A percentile compares a stretch with the other conserved stretches of the same genome.
phyloP scores from a whole-genome alignment of 2,888 invertebrate genomes.

The Choristoneura rosaceana region DNA sequence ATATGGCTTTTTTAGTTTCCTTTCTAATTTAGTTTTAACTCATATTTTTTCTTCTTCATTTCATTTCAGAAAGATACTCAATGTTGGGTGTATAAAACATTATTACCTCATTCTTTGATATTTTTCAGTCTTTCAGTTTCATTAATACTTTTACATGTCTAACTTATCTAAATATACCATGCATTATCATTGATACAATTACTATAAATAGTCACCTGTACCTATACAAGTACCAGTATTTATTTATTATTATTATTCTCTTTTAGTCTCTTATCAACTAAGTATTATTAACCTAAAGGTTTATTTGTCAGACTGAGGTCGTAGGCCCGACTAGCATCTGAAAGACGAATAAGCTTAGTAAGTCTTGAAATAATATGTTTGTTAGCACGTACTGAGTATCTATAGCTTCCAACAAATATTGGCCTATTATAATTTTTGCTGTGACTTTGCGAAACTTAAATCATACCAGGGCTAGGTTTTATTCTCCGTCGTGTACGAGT shows the following conservation, averaged over 20 bases:
- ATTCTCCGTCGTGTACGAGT: too few relatives aligned
- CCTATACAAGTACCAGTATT: not conserved
- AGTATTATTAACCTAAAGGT: conserved; percentile 14
- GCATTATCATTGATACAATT: not conserved
- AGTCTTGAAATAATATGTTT: not conserved
- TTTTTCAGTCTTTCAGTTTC: too few relatives aligned
- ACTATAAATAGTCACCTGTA: not conserved
- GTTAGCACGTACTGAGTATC: not conserved
- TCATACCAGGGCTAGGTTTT: not conserved
- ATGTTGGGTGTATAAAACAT: too few relatives aligned
- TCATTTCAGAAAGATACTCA: too few relatives aligned
- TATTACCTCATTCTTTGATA: too few relatives aligned
- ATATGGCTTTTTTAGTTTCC: too few relatives aligned
- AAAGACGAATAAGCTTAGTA: not conserved
- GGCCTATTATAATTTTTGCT: not conserved
- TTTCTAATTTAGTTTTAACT: too few relatives aligned
- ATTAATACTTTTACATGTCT: not conserved
- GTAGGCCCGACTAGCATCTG: not conserved
- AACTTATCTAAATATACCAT: too few relatives aligned
- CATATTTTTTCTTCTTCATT: too few relatives aligned
- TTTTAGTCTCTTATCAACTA: conserved; percentile 12
- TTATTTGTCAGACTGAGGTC: conserved; percentile 13
- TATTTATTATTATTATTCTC: not conserved
- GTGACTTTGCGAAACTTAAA: not conserved
- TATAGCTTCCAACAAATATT: not conserved